phyloP scores from a whole-genome alignment of 2,797 vertebrate genomes.

The Crocodylus rhombifer region DNA sequence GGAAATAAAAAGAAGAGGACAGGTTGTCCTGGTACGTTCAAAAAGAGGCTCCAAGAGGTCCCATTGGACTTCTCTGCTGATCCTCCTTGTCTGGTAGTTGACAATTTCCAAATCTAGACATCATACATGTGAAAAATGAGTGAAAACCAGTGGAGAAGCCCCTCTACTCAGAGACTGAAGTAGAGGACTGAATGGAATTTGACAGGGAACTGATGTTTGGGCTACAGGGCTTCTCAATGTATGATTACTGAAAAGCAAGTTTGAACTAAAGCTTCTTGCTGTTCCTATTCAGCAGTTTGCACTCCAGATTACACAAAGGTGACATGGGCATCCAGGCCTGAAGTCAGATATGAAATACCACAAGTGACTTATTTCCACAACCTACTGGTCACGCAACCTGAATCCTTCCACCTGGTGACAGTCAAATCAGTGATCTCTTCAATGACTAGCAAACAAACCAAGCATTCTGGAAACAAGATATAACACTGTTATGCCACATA shows the following conservation, averaged over 20 bases:
- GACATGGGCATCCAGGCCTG: not conserved
- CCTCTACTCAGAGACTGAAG: not conserved
- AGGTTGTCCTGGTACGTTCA: not conserved
- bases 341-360: not conserved
- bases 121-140: no score
- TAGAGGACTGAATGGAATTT: not conserved
- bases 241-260: not conserved
- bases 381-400: fast-evolving
- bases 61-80: not conserved
- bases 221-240: not conserved
- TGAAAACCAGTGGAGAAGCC: not conserved
- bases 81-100: not conserved
- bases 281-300: not conserved
- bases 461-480: fast-evolving
- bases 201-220: not conserved
- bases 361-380: not conserved
- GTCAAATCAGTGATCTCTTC: not conserved
- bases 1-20: no score
- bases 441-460: not conserved
- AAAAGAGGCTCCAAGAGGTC: not conserved
- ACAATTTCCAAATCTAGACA: not conserved
- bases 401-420: not conserved
- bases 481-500: not conserved
- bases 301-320: not conserved
- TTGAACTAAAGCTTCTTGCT: not conserved